Conservation (phyloP, 1,140 invertebrate genomes). For the Bursaphelenchus mucronatus region DNA sequence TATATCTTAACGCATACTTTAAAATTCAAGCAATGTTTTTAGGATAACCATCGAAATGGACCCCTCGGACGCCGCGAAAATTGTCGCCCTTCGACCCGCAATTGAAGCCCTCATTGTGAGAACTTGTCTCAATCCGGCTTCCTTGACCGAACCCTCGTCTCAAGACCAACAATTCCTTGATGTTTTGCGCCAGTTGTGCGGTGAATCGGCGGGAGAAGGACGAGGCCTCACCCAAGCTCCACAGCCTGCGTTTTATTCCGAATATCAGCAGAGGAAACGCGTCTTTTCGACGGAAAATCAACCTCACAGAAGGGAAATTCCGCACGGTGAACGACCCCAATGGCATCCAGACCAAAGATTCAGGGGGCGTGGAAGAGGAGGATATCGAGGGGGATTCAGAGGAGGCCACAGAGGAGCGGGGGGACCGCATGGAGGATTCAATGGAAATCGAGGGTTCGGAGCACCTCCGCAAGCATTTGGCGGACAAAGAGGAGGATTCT, state of each 20-base stretch:
- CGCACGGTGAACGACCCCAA: neutral
- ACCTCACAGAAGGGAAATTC: constrained; percentile 2
- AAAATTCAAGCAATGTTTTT: constrained; percentile 17
- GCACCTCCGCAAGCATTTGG: neutral
- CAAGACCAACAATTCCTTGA: constrained; percentile 5
- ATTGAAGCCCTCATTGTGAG: constrained; percentile 78
- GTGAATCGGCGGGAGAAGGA: neutral
- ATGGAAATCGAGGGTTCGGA: neutral
- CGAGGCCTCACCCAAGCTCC: too few species aligned
- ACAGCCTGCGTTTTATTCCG: neutral
- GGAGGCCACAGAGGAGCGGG: neutral
- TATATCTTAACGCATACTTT: too few species aligned
- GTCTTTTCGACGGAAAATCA: neutral
- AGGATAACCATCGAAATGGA: constrained; percentile 84
- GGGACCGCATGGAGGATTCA: neutral
- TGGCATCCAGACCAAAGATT: neutral
- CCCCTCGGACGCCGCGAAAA: constrained; percentile 71
- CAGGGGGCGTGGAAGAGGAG: neutral
- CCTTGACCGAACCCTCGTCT: constrained; percentile 25
- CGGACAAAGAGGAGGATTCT: neutral
- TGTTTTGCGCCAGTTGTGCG: neutral
- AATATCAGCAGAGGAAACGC: constrained; percentile 5
- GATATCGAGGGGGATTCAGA: constrained; percentile 6
- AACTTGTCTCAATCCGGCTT: constrained; percentile 74
- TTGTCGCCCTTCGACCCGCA: constrained; percentile 79